Percentiles rank a stretch among this genome's conserved stretches.
phyloP scores from a whole-genome alignment of 2,797 vertebrate species.

The Agapornis canus region DNA sequence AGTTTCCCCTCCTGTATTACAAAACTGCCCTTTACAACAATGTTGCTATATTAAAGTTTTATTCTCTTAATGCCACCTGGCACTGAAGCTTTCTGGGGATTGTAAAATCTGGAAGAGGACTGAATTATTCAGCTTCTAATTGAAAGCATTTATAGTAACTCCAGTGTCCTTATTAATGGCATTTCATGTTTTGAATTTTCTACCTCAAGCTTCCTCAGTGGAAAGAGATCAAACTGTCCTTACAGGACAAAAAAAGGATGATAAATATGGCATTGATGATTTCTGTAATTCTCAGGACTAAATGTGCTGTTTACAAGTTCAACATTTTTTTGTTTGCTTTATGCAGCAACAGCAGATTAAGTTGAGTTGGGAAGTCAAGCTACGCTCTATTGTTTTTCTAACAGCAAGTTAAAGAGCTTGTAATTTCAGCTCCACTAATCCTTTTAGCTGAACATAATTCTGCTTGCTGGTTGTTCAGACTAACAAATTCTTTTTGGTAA shows the following conservation, averaged over 20 bases:
- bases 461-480: conserved; percentile 19
- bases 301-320: conserved; percentile 16
- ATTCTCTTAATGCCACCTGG: background rate
- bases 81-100: background rate
- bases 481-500: background rate
- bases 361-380: background rate
- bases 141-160: background rate
- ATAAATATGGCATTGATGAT: background rate
- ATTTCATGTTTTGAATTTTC: background rate
- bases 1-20: background rate
- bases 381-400: conserved; percentile 9
- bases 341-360: background rate
- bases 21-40: background rate
- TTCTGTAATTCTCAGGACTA: background rate
- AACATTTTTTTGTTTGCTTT: background rate
- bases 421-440: conserved; percentile 17
- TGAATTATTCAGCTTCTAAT: background rate
- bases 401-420: background rate
- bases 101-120: background rate
- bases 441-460: background rate
- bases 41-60: background rate
- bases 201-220: background rate
- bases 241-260: background rate
- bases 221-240: background rate
- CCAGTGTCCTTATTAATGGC: background rate